Base-by-base conservation (phyloP, 2,113 vertebrate species). In the Scomber japonicus region DNA sequence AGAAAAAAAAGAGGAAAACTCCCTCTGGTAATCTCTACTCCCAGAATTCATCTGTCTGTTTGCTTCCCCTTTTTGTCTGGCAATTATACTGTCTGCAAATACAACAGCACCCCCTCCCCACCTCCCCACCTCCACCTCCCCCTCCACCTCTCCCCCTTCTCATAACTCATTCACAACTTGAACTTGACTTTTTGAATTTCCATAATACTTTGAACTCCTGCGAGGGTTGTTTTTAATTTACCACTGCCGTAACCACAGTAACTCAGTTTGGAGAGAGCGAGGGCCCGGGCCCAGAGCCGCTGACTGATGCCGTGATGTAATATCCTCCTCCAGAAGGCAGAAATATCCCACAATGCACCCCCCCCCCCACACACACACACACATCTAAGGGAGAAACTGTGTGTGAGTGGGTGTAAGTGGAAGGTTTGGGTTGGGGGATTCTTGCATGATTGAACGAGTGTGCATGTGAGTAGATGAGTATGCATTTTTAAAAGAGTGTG, bases 141-240 rank as follows among this genome's bases (percentile, higher is more conserved):
- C 24, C 24, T 27, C 35, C 70, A 14, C 71, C 21, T 35, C 35
- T 60, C 8, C 14, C 56, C 35, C 76, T 56, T 17, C 79, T 81
- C 66, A 84, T 78, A 82, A 84, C 69, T 85, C 78, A 82, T 77
- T 89, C 78, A 75, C 79, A 86, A 84, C 63, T 81, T 66, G 49
- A 77, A 60, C 81, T 75, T 16, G n/a, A 10, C 49, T 80, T 74
- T 74, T 78, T 59, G 45, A 63, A 82, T 85, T 81, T 87, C 67
- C 87, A 87, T 84, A 89, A 84, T 67, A 65, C 68, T 75, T 46
- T 63, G 11, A 73, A 85, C 51, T 71, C 85, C 82, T 72, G 48
- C 4, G 79, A 88, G 86, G 69, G 50, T 87, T 86, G 75, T 81
- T 86, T 27, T 91, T 90, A 85, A 90, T 93, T 90, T 92, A 82